phyloP scores from a whole-genome alignment of 2,888 invertebrate species.

The Tetranychus truncatus region DNA sequence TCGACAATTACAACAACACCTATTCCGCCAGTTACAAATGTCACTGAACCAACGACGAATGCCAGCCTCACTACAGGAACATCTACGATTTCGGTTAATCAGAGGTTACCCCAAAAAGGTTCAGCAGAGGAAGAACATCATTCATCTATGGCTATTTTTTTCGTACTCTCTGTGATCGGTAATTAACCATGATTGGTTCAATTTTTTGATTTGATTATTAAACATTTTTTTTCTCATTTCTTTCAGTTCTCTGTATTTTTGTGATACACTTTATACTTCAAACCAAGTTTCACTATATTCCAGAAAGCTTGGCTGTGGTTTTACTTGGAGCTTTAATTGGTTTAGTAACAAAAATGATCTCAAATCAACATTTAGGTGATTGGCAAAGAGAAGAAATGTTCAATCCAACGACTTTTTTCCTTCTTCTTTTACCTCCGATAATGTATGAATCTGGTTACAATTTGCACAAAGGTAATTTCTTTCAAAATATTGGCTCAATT shows the following conservation, averaged over 20 bases:
- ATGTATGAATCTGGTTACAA: slow-evolving; percentile 99
- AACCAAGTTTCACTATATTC: slow-evolving; percentile 86
- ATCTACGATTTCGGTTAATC: background rate
- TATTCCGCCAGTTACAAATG: background rate
- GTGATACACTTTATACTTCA: slow-evolving; percentile 84
- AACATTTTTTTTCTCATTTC: slow-evolving; percentile 8
- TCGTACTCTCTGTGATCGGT: slow-evolving; percentile 75
- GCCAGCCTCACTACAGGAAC: background rate
- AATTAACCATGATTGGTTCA: slow-evolving; percentile 14
- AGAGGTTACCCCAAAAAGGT: slow-evolving; percentile 55
- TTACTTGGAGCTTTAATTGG: slow-evolving; percentile 84
- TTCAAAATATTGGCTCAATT: slow-evolving; percentile 95
- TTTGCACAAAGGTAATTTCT: slow-evolving; percentile 63
- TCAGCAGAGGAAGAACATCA: slow-evolving; percentile 89
- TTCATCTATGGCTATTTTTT: slow-evolving; percentile 91
- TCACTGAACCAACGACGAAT: background rate
- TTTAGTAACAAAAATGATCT: slow-evolving; percentile 68
- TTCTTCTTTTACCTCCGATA: slow-evolving; percentile 87
- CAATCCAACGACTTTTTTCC: slow-evolving; percentile 91
- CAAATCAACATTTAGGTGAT: slow-evolving; percentile 68
- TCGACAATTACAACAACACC: background rate
- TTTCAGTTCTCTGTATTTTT: slow-evolving; percentile 64
- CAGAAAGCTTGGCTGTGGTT: slow-evolving; percentile 92
- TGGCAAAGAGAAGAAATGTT: slow-evolving; percentile 91
- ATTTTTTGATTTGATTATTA: background rate